Evolutionary conservation across 2,113 vertebrate genomes (phyloP).

Genomic region (Myotis brandtii): DNA sequence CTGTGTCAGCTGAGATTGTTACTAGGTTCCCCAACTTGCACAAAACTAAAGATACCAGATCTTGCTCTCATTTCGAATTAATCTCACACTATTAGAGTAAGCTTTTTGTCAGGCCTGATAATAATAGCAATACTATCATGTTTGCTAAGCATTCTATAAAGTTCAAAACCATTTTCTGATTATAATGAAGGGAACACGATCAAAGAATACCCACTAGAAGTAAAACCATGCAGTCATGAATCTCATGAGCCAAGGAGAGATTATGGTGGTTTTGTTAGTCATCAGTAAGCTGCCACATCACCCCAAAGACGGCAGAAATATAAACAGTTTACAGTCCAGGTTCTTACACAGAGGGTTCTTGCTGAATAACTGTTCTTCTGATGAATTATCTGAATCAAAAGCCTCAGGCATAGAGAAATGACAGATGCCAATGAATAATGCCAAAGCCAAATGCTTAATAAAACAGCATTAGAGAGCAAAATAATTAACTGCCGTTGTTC

Average conservation of each 20-base stretch:
- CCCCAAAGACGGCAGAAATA: not conserved
- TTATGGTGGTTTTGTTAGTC: not conserved
- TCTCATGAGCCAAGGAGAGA: constrained; percentile 22
- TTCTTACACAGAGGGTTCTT: constrained; percentile 6
- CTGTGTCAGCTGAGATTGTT: constrained; percentile 49
- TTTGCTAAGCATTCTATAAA: constrained; percentile 52
- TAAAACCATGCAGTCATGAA: constrained; percentile 11
- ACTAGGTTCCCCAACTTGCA: not conserved
- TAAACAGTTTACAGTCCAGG: not conserved
- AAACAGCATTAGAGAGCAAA: constrained; percentile 51
- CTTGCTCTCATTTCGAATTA: constrained; percentile 48
- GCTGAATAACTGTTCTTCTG: constrained; percentile 45
- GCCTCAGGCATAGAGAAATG: constrained; percentile 51
- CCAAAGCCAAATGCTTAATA: constrained; percentile 54
- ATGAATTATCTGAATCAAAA: constrained; percentile 65
- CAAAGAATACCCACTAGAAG: constrained; percentile 7
- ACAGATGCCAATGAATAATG: constrained; percentile 60
- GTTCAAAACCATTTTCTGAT: constrained; percentile 54
- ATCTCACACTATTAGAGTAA: not conserved
- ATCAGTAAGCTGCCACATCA: not conserved
- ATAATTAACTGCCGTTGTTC: constrained; percentile 32
- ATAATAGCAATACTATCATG: constrained; percentile 19
- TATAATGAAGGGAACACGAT: constrained; percentile 32
- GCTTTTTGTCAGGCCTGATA: constrained; percentile 26
- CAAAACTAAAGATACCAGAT: constrained; percentile 37